These are phyloP conservation scores for Drosophila pseudotakahashii DNA, from an alignment of 2,888 invertebrate genomes.

Conservation along the genomic window DNA sequence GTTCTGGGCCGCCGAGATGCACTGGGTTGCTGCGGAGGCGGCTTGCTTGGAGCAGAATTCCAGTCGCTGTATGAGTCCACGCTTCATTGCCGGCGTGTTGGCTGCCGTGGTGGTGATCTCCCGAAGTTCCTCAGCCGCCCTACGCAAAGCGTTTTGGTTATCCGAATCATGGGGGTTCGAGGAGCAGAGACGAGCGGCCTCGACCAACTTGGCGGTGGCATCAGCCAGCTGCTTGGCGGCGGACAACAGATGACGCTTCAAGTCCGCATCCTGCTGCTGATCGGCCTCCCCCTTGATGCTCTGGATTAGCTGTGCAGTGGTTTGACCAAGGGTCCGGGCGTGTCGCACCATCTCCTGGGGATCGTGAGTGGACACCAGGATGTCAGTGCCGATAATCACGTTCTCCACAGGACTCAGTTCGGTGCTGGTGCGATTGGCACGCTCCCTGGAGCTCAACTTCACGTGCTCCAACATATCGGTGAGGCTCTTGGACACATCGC, in stretches of 20 bases:
- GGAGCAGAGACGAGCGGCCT: conserved; percentile 97
- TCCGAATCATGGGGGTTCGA: conserved; percentile 92
- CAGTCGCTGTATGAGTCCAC: conserved; percentile 88
- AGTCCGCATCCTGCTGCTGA: conserved; percentile 92
- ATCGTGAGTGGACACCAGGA: conserved; percentile 93
- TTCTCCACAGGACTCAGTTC: conserved; percentile 93
- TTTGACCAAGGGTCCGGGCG: conserved; percentile 95
- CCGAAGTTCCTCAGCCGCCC: conserved; percentile 96
- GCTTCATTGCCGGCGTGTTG: conserved; percentile 89
- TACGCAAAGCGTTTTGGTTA: conserved; percentile 92
- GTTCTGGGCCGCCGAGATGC: conserved; percentile 94
- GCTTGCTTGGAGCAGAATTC: conserved; percentile 93
- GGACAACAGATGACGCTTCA: conserved; percentile 94
- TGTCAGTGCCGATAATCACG: conserved; percentile 95
- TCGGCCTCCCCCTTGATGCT: conserved; percentile 98
- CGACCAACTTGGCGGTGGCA: conserved; percentile 98
- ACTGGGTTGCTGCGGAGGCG: conserved; percentile 94
- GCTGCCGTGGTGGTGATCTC: conserved; percentile 95
- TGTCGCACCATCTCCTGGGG: conserved; percentile 97
- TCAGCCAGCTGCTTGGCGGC: conserved; percentile 98
- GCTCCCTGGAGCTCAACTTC: conserved; percentile 88
- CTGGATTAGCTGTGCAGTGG: conserved; percentile 96
- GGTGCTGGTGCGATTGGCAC: conserved; percentile 88
- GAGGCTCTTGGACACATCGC: conserved; percentile 94
- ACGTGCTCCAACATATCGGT: conserved; percentile 96